These are phyloP conservation scores for Aphelenchoides bicaudatus DNA, from an alignment of 2,888 invertebrate species.

Conservation along the genomic window DNA sequence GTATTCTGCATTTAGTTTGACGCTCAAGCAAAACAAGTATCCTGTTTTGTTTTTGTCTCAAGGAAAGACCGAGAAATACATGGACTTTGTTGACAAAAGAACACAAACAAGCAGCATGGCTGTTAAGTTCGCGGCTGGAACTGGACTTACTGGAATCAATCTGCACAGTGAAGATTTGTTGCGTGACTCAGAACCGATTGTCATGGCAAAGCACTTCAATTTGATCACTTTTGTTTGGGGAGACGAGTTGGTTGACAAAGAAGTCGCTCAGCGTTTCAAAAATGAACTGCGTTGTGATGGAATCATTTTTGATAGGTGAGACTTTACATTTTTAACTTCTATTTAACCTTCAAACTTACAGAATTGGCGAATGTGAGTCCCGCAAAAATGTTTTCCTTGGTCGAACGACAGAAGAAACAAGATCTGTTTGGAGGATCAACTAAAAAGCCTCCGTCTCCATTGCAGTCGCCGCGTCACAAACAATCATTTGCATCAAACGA, in stretches of 20 bases:
- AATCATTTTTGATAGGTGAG: constrained; percentile 85
- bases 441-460: constrained; percentile 29
- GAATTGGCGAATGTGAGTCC: constrained; percentile 54
- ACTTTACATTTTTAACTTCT: constrained; percentile 6
- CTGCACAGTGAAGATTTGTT: constrained; percentile 85
- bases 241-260: constrained; percentile 71
- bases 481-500: constrained; percentile 3
- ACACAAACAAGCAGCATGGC: constrained; percentile 44
- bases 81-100: constrained; percentile 37
- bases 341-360: too few relatives aligned
- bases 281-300: constrained; percentile 87
- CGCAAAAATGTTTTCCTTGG: constrained; percentile 53
- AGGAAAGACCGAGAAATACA: constrained; percentile 29
- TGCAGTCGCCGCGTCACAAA: constrained; percentile 3
- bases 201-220: constrained; percentile 72
- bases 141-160: constrained; percentile 70
- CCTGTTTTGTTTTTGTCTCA: constrained; percentile 91
- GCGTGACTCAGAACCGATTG: constrained; percentile 69
- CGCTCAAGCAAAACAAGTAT: constrained; percentile 90
- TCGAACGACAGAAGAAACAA: constrained; percentile 53
- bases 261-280: constrained; percentile 79
- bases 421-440: constrained; percentile 33
- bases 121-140: constrained; percentile 50
- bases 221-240: constrained; percentile 95
- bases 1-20: constrained; percentile 66